Percentiles rank a stretch among this genome's conserved stretches.
phyloP scores from a whole-genome alignment of 2,888 invertebrate species.

The Seira musarum region DNA sequence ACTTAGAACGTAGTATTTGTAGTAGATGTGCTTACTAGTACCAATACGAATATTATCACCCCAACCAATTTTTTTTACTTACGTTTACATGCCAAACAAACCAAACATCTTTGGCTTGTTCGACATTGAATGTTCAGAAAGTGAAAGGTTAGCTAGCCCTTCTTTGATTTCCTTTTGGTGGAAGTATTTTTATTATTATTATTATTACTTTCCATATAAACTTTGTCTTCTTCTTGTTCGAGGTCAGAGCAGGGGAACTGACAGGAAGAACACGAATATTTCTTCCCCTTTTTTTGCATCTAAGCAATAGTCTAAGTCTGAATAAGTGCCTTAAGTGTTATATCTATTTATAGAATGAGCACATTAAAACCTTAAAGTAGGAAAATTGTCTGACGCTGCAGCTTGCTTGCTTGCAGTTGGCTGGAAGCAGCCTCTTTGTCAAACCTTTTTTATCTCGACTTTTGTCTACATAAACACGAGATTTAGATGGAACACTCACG shows the following conservation, averaged over 20 bases:
- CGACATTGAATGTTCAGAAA: neutral
- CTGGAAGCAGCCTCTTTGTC: constrained; percentile 14
- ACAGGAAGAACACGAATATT: neutral
- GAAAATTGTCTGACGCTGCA: neutral
- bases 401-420: neutral
- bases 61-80: constrained; percentile 5
- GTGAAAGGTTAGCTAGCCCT: neutral
- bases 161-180: neutral
- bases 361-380: neutral
- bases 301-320: neutral
- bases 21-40: too few species aligned
- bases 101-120: too few species aligned
- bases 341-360: constrained; percentile 5
- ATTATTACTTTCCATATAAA: neutral
- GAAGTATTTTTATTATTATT: neutral
- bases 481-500: constrained; percentile 9
- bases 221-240: neutral
- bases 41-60: neutral
- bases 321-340: neutral
- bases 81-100: too few species aligned
- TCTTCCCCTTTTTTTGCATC: neutral
- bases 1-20: neutral
- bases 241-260: neutral
- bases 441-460: neutral
- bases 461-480: neutral